Evolutionary conservation across 2,888 invertebrate genomes (phyloP).

Genomic region (Acleris literana): DNA sequence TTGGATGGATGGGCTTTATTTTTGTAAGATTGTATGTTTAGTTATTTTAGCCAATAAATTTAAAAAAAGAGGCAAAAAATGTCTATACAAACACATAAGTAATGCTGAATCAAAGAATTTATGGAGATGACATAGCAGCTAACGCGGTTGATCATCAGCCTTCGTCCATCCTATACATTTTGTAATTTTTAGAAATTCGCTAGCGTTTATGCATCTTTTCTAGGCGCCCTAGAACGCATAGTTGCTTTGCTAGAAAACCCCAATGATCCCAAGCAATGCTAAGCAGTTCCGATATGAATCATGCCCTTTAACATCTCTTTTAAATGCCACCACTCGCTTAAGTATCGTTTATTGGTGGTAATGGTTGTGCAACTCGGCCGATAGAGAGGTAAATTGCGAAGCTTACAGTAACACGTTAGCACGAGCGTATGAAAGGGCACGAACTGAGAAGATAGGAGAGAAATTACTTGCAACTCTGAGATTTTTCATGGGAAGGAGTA

Average conservation of each 20-base stretch:
- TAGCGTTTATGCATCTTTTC: no score
- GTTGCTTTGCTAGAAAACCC: neutral
- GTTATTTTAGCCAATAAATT: no score
- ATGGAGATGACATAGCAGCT: no score
- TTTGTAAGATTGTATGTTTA: no score
- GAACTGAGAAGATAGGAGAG: constrained; percentile 16
- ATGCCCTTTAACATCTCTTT: constrained; percentile 33
- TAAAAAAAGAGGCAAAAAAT: no score
- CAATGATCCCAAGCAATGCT: constrained; percentile 26
- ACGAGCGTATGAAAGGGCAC: constrained; percentile 33
- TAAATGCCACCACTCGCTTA: constrained; percentile 35
- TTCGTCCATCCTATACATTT: no score
- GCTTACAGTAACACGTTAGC: constrained; percentile 30
- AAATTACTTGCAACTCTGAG: constrained; percentile 20
- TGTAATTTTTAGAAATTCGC: no score
- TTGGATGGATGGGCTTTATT: no score
- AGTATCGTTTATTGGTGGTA: constrained; percentile 36
- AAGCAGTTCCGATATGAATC: constrained; percentile 32
- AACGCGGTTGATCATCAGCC: no score
- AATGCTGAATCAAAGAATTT: no score
- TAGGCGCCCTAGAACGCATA: neutral
- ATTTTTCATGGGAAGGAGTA: constrained; percentile 5
- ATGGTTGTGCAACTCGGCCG: constrained; percentile 29
- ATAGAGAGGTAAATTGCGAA: constrained; percentile 36
- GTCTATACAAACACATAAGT: no score